phyloP scores from a whole-genome alignment of 2,888 invertebrate species.

The Troilus luridus region DNA sequence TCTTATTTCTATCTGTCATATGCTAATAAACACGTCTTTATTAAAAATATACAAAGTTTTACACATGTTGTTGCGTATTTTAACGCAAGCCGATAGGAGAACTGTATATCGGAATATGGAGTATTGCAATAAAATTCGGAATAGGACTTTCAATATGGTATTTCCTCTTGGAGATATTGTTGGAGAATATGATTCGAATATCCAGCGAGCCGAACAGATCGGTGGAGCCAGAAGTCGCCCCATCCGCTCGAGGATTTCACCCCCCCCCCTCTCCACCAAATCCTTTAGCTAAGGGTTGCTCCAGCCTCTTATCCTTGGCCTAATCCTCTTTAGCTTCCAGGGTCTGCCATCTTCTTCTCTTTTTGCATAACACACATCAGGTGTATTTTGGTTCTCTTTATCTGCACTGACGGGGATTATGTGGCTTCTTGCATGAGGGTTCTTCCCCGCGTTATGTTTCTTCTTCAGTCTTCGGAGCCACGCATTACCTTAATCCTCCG shows the following conservation, averaged over 20 bases:
- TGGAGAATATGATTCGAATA: neutral
- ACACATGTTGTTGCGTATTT: too few relatives aligned
- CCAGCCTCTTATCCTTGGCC: slow-evolving; percentile 12
- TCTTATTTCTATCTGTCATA: too few relatives aligned
- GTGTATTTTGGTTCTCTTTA: slow-evolving; percentile 30
- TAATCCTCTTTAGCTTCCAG: slow-evolving; percentile 38
- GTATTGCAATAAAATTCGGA: too few relatives aligned
- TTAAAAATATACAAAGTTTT: too few relatives aligned
- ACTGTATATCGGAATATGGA: neutral
- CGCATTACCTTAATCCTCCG: slow-evolving; percentile 1
- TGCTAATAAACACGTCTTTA: too few relatives aligned
- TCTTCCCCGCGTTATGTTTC: neutral
- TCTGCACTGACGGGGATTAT: slow-evolving; percentile 12
- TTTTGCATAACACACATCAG: slow-evolving; percentile 45
- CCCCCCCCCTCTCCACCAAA: neutral
- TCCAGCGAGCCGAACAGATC: neutral
- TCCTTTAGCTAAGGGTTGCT: slow-evolving; percentile 17
- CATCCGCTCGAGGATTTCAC: neutral
- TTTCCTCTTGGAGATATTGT: neutral
- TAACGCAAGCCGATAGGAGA: neutral
- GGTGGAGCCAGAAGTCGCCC: slow-evolving; percentile 1
- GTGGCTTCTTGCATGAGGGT: neutral
- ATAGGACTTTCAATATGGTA: neutral
- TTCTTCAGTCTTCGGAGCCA: neutral
- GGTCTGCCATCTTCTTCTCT: slow-evolving; percentile 19